Base-by-base conservation (phyloP, 2,797 vertebrate genomes). In the Chaunax sp. region DNA sequence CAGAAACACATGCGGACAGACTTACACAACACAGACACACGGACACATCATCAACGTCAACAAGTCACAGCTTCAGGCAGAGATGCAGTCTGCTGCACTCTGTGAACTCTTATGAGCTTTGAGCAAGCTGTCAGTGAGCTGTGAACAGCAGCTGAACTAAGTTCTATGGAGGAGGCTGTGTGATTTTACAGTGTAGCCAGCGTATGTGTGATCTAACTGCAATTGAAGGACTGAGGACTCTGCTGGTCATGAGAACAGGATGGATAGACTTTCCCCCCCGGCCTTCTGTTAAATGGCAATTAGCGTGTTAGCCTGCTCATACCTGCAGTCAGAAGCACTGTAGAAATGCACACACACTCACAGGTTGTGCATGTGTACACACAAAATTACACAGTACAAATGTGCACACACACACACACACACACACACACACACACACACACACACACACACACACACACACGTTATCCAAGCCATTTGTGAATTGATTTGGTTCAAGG, bases 241-340 rank as follows among this genome's bases (percentile, higher is more conserved):
- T 62, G 50, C 56, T 69, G 54, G 56, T 71, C 64, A 73, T 64
- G 60, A 67, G 53, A 66, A 40, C 10, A 1, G 10, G 16, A 50
- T 53, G 22, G 65, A 62, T 28, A 14, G 49, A 58, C 22, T 44
- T 25, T 37, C 20, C 25, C 6, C 50, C 54, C 59, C n/a, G n/a
- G n/a, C n/a, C n/a, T n/a, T n/a, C n/a, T n/a, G n/a, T n/a, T n/a
- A n/a, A n/a, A n/a, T n/a, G n/a, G n/a, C 76, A 82, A 84, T 88
- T 84, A 80, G 81, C 49, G 59, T 13, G 44, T 49, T 64, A 56
- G 78, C 76, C 59, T 72, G 65, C 59, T 52, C 35, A n/a, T 61
- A 56, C 76, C 77, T 71, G 53, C 47, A 67, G 55, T 58, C 53
- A 64, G 50, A 61, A 63, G 59, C 69, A 23, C 33, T 71, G 62